These are phyloP conservation scores for Saccopteryx leptura DNA, from an alignment of 2,113 vertebrate genomes.

Conservation along the genomic window DNA sequence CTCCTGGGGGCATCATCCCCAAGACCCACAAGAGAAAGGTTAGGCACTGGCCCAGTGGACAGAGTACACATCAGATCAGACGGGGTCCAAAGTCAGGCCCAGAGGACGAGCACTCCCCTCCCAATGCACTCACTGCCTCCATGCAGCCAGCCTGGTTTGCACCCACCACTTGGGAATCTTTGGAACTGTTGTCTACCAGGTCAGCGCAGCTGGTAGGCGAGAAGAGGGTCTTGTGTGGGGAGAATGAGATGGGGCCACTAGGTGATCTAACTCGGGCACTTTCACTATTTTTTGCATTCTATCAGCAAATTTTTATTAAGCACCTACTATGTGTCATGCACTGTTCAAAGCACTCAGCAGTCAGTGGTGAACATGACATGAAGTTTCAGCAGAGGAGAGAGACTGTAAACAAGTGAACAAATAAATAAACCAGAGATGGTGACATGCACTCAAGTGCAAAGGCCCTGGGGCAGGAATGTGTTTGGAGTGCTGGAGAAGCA, in stretches of 20 bases:
- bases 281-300: background rate
- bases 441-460: background rate
- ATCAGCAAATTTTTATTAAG: background rate
- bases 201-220: background rate
- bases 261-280: background rate
- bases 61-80: background rate
- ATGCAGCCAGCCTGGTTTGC: background rate
- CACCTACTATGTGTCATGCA: background rate
- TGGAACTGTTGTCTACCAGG: background rate
- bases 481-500: background rate
- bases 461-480: background rate
- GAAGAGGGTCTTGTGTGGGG: background rate
- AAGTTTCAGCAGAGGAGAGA: background rate
- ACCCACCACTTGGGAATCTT: background rate
- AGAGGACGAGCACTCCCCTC: background rate
- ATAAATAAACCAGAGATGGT: background rate
- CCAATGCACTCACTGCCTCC: background rate
- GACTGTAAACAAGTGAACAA: background rate
- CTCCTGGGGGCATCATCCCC: background rate
- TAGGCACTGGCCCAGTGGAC: background rate
- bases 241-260: background rate
- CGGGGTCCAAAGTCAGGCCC: background rate
- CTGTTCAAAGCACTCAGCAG: background rate
- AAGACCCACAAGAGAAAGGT: background rate
- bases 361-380: background rate